Evolutionary conservation across 2,888 invertebrate genomes (phyloP).

Genomic region (Dynastes grantii): DNA sequence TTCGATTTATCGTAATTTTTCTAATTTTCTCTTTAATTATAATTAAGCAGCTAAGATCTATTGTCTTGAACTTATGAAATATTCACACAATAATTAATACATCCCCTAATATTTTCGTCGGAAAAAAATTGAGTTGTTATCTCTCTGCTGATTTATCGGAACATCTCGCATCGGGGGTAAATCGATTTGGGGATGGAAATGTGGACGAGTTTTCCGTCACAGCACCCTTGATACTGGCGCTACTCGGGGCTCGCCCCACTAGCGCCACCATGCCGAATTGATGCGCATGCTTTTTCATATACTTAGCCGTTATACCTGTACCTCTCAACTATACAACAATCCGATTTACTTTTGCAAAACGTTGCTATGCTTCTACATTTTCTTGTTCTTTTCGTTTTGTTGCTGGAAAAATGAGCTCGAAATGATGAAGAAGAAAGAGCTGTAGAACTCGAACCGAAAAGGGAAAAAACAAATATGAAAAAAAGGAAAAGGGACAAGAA

Average conservation of each 20-base stretch:
- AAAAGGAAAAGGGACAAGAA: constrained; percentile 17
- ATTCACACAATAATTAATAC: neutral
- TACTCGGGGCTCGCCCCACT: constrained; percentile 65
- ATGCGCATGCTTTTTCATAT: constrained; percentile 52
- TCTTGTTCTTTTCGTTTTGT: constrained; percentile 37
- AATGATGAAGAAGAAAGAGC: constrained; percentile 29
- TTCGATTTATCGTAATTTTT: neutral
- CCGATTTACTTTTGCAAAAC: constrained; percentile 57
- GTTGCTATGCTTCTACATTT: constrained; percentile 27
- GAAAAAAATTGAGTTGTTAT: neutral
- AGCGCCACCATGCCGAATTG: constrained; percentile 59
- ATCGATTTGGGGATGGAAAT: constrained; percentile 62
- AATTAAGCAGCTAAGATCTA: neutral
- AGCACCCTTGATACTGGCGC: constrained; percentile 67
- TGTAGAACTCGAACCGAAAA: neutral
- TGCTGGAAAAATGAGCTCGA: constrained; percentile 15
- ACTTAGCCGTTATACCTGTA: constrained; percentile 63
- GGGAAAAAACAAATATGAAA: constrained; percentile 18
- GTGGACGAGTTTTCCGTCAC: constrained; percentile 62
- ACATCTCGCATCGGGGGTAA: constrained; percentile 25
- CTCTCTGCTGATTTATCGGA: constrained; percentile 44
- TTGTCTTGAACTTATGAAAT: neutral
- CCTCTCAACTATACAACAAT: constrained; percentile 55
- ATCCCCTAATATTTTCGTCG: neutral
- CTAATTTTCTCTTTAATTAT: neutral